Conservation (phyloP, 2,113 vertebrate genomes). For the Panthera leo region DNA sequence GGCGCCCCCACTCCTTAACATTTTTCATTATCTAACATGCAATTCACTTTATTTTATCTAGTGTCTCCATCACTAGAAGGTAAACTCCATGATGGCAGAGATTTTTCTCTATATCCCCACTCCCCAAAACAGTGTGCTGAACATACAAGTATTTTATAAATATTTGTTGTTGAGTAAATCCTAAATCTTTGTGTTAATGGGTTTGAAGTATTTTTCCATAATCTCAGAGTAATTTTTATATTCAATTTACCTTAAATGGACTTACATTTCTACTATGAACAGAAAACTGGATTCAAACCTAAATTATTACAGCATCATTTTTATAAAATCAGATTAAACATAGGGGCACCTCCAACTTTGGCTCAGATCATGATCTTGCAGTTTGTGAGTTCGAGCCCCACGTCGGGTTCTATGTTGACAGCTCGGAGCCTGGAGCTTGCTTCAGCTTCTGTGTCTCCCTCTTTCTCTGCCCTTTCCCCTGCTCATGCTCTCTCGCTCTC, state of each 20-base stretch:
- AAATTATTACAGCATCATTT: neutral
- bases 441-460: no score
- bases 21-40: neutral
- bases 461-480: no score
- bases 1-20: neutral
- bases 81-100: neutral
- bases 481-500: no score
- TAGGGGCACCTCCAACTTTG: neutral
- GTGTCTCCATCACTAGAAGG: neutral
- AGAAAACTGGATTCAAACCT: conserved; percentile 11
- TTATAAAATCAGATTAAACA: neutral
- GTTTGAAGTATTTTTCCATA: neutral
- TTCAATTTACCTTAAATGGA: neutral
- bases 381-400: no score
- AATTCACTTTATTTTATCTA: neutral
- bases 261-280: neutral
- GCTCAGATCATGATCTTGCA: no score
- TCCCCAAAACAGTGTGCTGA: neutral
- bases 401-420: no score
- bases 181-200: neutral
- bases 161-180: neutral
- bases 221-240: neutral
- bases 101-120: neutral
- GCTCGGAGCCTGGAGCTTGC: no score
- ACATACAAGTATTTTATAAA: neutral